Conservation (phyloP, 1,140 invertebrate species). For the Drosophila pallidifrons region DNA sequence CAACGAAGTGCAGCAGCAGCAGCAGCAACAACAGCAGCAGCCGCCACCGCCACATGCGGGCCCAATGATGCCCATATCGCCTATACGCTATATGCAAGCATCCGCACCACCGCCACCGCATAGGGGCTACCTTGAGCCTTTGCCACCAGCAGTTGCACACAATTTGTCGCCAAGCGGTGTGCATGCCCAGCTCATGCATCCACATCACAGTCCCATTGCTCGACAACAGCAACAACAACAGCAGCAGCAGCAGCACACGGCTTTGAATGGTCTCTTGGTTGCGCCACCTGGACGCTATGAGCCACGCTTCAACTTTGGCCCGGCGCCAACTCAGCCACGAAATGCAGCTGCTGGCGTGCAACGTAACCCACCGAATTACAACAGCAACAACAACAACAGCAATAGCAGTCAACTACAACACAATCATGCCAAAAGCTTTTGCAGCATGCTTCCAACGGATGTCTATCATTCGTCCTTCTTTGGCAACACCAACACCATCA, state of each 20-base stretch:
- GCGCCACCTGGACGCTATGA: constrained; percentile 51
- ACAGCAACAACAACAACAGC: constrained; percentile 46
- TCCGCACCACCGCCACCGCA: constrained; percentile 22
- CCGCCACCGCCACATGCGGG: constrained; percentile 2
- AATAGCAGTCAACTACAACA: constrained; percentile 46
- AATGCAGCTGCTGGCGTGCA: constrained; percentile 32
- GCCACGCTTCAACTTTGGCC: constrained; percentile 58
- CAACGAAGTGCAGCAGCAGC: constrained; percentile 22
- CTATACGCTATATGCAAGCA: constrained; percentile 63
- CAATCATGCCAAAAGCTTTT: constrained; percentile 38
- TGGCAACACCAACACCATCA: constrained; percentile 9
- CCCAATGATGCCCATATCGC: constrained; percentile 65
- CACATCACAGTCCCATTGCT: constrained; percentile 66
- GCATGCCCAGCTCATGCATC: constrained; percentile 42
- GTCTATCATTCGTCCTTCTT: constrained; percentile 43
- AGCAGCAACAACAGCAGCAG: too few relatives aligned
- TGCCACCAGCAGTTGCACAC: constrained; percentile 29
- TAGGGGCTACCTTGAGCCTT: constrained; percentile 54
- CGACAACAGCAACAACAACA: constrained; percentile 53
- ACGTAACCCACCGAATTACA: constrained; percentile 75
- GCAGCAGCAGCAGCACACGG: constrained; percentile 36
- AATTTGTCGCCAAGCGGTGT: constrained; percentile 36
- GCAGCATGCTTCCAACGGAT: constrained; percentile 48
- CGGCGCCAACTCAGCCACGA: constrained; percentile 22
- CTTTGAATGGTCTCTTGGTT: constrained; percentile 54